These are phyloP conservation scores for Tenualosa thibaudeaui DNA, from an alignment of 2,797 vertebrate genomes.

Conservation along the genomic window DNA sequence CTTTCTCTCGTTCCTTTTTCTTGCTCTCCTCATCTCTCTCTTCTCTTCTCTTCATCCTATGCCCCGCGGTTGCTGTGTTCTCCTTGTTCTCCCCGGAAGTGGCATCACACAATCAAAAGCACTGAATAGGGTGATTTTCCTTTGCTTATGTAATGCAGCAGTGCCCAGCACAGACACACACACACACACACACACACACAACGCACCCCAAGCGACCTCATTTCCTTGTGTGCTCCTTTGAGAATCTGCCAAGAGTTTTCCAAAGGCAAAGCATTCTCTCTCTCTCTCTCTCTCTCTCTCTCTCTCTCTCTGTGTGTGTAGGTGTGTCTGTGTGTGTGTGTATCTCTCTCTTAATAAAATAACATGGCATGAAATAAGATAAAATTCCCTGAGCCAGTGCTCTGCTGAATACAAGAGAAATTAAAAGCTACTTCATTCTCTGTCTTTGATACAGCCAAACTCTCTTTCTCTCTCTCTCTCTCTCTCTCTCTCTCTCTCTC, in stretches of 20 bases:
- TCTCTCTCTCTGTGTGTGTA: not conserved
- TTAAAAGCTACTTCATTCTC: not conserved
- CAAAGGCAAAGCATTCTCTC: not conserved
- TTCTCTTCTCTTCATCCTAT: slow-evolving; percentile 21
- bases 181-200: not conserved
- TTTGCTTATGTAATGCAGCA: not conserved
- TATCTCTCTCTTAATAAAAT: not conserved
- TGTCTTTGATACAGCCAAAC: not conserved
- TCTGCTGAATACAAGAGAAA: not conserved
- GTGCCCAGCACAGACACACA: not conserved
- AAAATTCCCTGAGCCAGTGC: not conserved
- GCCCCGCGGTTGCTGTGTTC: not conserved
- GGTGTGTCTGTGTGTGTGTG: too few relatives aligned
- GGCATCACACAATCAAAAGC: not conserved
- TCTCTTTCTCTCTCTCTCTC: too few relatives aligned
- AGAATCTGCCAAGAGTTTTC: slow-evolving; percentile 19
- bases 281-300: not conserved
- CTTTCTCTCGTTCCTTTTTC: slow-evolving; percentile 28
- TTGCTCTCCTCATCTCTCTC: slow-evolving; percentile 9
- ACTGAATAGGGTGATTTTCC: not conserved
- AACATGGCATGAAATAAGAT: not conserved
- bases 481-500: too few relatives aligned
- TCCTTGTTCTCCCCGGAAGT: not conserved
- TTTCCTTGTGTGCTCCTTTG: not conserved
- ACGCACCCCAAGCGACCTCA: not conserved